Evolutionary conservation across 2,797 vertebrate species (phyloP).

Genomic region (Spheniscus humboldti): DNA sequence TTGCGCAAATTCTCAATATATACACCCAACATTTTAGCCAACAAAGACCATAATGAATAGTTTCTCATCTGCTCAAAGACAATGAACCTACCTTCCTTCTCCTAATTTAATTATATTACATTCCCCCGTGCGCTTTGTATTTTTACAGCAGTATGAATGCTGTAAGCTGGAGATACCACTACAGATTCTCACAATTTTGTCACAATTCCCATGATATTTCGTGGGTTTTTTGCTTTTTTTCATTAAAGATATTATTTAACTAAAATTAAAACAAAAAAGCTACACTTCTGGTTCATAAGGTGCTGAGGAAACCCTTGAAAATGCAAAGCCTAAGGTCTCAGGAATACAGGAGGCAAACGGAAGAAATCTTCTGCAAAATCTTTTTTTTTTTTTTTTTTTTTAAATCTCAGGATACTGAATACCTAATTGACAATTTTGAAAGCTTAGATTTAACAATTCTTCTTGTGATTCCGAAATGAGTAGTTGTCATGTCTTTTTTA

Average conservation of each 20-base stretch:
- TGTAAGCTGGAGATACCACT: not conserved
- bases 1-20: not conserved
- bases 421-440: not conserved
- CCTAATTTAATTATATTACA: not conserved
- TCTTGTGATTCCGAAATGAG: not conserved
- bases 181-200: not conserved
- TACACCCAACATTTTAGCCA: not conserved
- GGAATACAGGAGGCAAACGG: not conserved
- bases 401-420: not conserved
- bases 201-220: not conserved
- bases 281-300: not conserved
- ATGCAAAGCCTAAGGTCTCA: not conserved
- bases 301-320: not conserved
- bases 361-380: not conserved
- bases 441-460: not conserved
- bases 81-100: not conserved
- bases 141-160: not conserved
- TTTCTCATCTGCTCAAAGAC: not conserved
- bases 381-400: not conserved
- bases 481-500: not conserved
- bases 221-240: not conserved
- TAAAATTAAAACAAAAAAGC: not conserved
- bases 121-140: not conserved
- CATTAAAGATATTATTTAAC: not conserved
- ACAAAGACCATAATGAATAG: not conserved